Evolutionary conservation across 2,888 invertebrate genomes (phyloP).

Genomic region (Pyrrhosoma nymphula): DNA sequence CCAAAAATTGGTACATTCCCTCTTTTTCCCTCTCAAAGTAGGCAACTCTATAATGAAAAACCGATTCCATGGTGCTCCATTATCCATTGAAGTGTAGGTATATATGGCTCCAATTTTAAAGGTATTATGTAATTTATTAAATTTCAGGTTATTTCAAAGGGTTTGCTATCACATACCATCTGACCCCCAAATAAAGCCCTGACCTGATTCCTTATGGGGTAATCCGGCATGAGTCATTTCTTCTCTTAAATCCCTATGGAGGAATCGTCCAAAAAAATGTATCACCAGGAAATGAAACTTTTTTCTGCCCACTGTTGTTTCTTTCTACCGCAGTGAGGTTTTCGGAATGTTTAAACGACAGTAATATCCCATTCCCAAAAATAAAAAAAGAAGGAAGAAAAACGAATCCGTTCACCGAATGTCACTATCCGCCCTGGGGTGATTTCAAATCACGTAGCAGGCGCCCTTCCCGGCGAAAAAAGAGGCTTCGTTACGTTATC

Average conservation of each 20-base stretch:
- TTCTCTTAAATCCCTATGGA: neutral
- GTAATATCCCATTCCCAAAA: neutral
- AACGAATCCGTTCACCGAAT: neutral
- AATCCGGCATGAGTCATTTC: neutral
- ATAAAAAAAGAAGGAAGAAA: neutral
- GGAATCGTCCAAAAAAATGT: neutral
- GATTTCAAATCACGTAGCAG: neutral
- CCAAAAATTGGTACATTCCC: too few species aligned
- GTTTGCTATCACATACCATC: too few species aligned
- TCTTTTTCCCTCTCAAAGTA: too few species aligned
- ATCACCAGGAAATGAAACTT: neutral
- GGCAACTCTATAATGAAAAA: too few species aligned
- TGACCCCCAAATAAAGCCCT: too few species aligned
- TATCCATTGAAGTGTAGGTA: too few species aligned
- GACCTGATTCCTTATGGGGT: neutral
- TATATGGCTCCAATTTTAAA: too few species aligned
- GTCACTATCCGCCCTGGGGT: neutral
- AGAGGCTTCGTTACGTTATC: constrained; percentile 34
- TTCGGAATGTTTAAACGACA: constrained; percentile 8
- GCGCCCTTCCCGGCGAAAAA: neutral
- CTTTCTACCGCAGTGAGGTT: neutral
- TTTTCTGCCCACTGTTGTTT: neutral
- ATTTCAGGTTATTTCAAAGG: too few species aligned
- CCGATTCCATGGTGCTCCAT: too few species aligned
- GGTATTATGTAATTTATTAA: too few species aligned